Percentiles rank a stretch among this genome's conserved stretches.
Evolutionary conservation across 2,888 invertebrate species (phyloP).

Genomic region (Trypoxylon attenuatum): DNA sequence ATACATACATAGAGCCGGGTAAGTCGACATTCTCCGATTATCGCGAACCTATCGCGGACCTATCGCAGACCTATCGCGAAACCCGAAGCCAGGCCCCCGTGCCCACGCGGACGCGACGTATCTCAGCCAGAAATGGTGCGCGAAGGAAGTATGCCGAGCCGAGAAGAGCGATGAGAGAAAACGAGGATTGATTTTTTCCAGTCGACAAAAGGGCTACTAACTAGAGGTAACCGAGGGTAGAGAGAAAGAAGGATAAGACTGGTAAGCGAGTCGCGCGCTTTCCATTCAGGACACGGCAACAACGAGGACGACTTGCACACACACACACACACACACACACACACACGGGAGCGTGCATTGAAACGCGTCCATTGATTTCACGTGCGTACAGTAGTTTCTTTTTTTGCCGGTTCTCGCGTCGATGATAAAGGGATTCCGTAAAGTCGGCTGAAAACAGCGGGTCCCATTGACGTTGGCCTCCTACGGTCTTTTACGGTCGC

Average conservation of each 20-base stretch:
- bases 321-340: slow-evolving; percentile 9
- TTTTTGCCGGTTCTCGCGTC: slow-evolving; percentile 12
- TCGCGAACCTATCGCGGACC: too few species aligned
- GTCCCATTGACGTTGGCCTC: slow-evolving; percentile 49
- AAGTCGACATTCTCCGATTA: too few species aligned
- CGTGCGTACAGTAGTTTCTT: slow-evolving; percentile 42
- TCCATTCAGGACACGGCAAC: not conserved
- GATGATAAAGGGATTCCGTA: slow-evolving; percentile 50
- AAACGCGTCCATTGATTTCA: slow-evolving; percentile 38
- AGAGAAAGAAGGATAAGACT: not conserved
- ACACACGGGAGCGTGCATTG: slow-evolving; percentile 4
- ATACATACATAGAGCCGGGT: not conserved
- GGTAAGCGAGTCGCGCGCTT: not conserved
- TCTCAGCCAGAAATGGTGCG: not conserved
- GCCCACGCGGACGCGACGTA: not conserved
- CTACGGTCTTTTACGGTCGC: slow-evolving; percentile 12
- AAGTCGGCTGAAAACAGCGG: slow-evolving; percentile 44
- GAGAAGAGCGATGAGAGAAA: not conserved
- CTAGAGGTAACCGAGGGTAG: not conserved
- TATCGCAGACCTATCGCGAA: not conserved
- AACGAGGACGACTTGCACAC: slow-evolving; percentile 11
- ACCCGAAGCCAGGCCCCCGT: too few species aligned
- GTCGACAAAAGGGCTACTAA: not conserved
- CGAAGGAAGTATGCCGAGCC: not conserved
- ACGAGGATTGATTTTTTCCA: not conserved